phyloP scores from a whole-genome alignment of 2,113 vertebrate genomes.

The Xiphias gladius region DNA sequence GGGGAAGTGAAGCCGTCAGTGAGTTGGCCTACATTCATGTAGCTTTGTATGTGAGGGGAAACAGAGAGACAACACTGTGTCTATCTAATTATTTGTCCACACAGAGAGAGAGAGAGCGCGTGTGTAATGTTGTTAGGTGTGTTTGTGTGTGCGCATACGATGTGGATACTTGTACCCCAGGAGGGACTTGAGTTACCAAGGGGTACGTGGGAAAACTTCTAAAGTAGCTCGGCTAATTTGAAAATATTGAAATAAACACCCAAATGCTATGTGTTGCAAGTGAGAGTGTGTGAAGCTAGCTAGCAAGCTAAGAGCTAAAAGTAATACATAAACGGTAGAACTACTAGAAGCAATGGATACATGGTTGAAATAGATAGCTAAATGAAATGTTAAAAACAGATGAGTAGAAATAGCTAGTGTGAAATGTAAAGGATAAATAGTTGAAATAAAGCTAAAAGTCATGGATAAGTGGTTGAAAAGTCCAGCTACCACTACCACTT shows the following conservation, averaged over 20 bases:
- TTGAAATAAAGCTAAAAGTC: neutral
- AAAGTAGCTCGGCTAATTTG: neutral
- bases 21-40: conserved; percentile 66
- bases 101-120: neutral
- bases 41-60: conserved; percentile 31
- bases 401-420: too few species aligned
- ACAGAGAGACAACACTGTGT: conserved; percentile 40
- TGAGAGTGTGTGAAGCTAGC: too few species aligned
- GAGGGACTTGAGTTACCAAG: neutral
- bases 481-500: too few species aligned
- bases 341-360: neutral
- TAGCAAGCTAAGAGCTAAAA: too few species aligned
- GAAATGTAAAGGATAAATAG: neutral
- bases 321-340: too few species aligned
- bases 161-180: neutral
- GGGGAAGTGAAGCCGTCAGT: conserved; percentile 50
- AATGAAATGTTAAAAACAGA: too few species aligned
- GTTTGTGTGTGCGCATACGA: conserved; percentile 12
- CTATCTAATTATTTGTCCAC: conserved; percentile 48
- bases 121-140: conserved; percentile 9
- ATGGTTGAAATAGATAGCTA: neutral
- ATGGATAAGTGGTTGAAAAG: neutral
- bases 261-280: too few species aligned
- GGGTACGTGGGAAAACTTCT: too few species aligned
- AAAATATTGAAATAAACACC: neutral